Conservation (phyloP, 2,113 vertebrate species). For the Aegotheles bennettii region DNA sequence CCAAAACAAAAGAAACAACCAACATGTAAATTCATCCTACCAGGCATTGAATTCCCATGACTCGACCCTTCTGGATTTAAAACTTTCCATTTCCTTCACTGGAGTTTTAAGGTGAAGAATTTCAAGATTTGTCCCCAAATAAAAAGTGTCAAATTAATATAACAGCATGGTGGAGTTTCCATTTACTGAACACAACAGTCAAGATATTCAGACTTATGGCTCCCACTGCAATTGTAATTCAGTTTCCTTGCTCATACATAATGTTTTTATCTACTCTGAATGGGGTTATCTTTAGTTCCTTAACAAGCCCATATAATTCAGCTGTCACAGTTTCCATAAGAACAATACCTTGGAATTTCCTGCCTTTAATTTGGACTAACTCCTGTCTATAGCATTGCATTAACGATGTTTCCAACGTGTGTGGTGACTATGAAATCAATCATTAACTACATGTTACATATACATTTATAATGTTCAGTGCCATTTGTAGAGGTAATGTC, state of each 20-base stretch:
- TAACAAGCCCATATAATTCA: conserved; percentile 52
- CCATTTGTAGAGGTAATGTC: neutral
- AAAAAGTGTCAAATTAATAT: conserved; percentile 8
- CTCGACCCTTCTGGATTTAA: neutral
- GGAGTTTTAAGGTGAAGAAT: neutral
- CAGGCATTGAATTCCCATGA: neutral
- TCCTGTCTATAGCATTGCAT: neutral
- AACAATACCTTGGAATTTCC: conserved; percentile 47
- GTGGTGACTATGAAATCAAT: neutral
- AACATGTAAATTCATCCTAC: neutral
- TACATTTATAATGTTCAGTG: neutral
- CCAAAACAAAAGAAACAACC: neutral
- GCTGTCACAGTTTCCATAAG: conserved; percentile 41
- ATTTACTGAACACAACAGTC: conserved; percentile 10
- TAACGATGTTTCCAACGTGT: neutral
- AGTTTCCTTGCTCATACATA: conserved; percentile 24
- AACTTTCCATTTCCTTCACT: neutral
- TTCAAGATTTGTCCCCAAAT: conserved; percentile 3
- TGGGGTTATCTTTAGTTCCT: conserved; percentile 50
- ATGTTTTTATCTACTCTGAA: conserved; percentile 48
- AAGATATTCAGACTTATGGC: conserved; percentile 23
- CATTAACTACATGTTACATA: neutral
- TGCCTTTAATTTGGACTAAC: conserved; percentile 35
- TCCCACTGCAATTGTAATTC: conserved; percentile 38
- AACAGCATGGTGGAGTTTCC: neutral